Conservation (phyloP, 2,888 invertebrate species). For the Sinelater perroti region DNA sequence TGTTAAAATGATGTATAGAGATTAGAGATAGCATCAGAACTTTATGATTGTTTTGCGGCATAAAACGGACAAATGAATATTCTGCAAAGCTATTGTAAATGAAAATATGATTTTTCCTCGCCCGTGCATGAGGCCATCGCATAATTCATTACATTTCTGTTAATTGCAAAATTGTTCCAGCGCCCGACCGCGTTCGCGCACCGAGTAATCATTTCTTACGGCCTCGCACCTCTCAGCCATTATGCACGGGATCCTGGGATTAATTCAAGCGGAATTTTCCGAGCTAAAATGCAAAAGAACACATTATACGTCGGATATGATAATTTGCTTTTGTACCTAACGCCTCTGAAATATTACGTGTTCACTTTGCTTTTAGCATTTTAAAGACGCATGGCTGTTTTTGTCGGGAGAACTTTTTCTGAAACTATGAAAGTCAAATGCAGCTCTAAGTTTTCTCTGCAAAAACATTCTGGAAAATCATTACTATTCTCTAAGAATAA, state of each 20-base stretch:
- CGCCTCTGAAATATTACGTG: conserved; percentile 40
- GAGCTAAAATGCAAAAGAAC: conserved; percentile 49
- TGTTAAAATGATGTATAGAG: no score
- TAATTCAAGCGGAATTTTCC: conserved; percentile 49
- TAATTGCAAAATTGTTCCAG: conserved; percentile 19
- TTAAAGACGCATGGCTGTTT: conserved; percentile 38
- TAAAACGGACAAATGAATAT: no score
- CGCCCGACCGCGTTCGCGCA: conserved; percentile 23
- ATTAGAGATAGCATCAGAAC: no score
- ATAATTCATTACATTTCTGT: conserved; percentile 6
- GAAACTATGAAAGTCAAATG: conserved; percentile 32
- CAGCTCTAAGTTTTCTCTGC: conserved; percentile 12
- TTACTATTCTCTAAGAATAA: conserved; percentile 21
- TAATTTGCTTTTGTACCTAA: conserved; percentile 49
- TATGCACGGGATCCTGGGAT: conserved; percentile 49
- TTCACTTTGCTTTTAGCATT: conserved; percentile 40
- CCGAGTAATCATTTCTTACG: conserved; percentile 45
- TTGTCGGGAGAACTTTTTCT: conserved; percentile 31
- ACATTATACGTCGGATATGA: conserved; percentile 52
- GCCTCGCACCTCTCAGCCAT: conserved; percentile 47
- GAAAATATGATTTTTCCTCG: not conserved
- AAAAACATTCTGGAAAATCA: conserved; percentile 14
- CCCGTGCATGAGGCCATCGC: not conserved
- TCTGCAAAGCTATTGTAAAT: no score
- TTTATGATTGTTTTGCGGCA: no score